phyloP scores from a whole-genome alignment of 2,888 invertebrate genomes.

The Cinara cedri region DNA sequence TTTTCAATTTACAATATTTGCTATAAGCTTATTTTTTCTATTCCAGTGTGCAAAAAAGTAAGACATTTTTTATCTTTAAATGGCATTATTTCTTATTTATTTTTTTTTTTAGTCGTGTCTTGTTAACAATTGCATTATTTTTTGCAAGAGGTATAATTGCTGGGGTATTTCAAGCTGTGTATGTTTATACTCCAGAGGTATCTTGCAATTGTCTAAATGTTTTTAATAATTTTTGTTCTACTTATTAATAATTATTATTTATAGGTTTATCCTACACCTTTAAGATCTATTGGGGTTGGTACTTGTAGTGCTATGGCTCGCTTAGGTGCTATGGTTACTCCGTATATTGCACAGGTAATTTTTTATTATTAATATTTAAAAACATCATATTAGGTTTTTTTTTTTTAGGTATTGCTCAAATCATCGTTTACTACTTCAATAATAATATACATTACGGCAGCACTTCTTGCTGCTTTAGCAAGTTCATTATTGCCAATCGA shows the following conservation, averaged over 20 bases:
- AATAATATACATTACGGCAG: slow-evolving; percentile 78
- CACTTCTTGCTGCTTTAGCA: slow-evolving; percentile 76
- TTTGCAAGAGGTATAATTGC: slow-evolving; percentile 89
- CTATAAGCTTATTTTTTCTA: slow-evolving; percentile 75
- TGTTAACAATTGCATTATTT: slow-evolving; percentile 83
- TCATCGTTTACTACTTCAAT: slow-evolving; percentile 76
- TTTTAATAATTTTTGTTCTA: neutral
- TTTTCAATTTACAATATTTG: slow-evolving; percentile 85
- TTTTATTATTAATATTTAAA: neutral
- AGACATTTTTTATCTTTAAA: neutral
- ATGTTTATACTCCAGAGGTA: slow-evolving; percentile 92
- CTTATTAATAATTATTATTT: slow-evolving; percentile 56
- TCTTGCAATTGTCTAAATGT: slow-evolving; percentile 18
- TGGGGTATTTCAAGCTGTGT: slow-evolving; percentile 93
- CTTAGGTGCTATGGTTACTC: slow-evolving; percentile 91
- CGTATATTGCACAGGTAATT: slow-evolving; percentile 87
- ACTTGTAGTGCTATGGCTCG: slow-evolving; percentile 89
- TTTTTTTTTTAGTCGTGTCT: slow-evolving; percentile 69
- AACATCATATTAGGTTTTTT: neutral
- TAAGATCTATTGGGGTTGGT: slow-evolving; percentile 89
- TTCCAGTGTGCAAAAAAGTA: slow-evolving; percentile 68
- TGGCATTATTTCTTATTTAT: neutral
- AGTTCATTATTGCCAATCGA: slow-evolving; percentile 85
- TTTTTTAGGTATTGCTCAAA: slow-evolving; percentile 73
- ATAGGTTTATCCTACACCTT: slow-evolving; percentile 83